A percentile compares a stretch with the other conserved stretches of the same genome.
Evolutionary conservation across 2,797 vertebrate genomes (phyloP).

Genomic region (Pseudochromis fuscus): DNA sequence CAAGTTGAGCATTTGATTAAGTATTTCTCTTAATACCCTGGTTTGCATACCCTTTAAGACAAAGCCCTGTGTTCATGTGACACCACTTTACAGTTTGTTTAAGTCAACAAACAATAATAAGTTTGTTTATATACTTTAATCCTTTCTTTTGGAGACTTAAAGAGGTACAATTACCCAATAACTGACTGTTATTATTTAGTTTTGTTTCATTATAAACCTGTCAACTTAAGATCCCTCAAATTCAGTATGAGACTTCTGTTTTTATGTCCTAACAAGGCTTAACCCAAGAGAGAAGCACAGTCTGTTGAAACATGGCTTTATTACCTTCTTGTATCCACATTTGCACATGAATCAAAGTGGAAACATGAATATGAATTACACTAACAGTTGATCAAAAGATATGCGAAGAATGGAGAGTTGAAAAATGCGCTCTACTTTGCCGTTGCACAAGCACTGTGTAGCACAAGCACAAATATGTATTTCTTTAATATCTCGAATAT

Average conservation of each 20-base stretch:
- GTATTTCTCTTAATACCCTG: too few species aligned
- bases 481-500: not conserved
- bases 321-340: not conserved
- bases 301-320: not conserved
- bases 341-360: conserved; percentile 8
- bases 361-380: conserved; percentile 5
- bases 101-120: not conserved
- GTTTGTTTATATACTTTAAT: not conserved
- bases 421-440: not conserved
- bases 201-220: not conserved
- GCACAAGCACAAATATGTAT: too few species aligned
- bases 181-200: not conserved
- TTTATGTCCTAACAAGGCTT: not conserved
- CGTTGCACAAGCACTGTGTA: not conserved
- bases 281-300: not conserved
- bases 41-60: not conserved
- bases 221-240: not conserved
- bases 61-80: not conserved
- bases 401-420: not conserved
- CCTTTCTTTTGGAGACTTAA: not conserved
- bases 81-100: not conserved
- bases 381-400: not conserved
- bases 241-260: not conserved
- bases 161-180: not conserved
- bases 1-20: too few species aligned